Percentiles rank a stretch among this genome's conserved stretches.
Conservation (phyloP, 2,113 vertebrate genomes). For the Seriola dumerili region DNA sequence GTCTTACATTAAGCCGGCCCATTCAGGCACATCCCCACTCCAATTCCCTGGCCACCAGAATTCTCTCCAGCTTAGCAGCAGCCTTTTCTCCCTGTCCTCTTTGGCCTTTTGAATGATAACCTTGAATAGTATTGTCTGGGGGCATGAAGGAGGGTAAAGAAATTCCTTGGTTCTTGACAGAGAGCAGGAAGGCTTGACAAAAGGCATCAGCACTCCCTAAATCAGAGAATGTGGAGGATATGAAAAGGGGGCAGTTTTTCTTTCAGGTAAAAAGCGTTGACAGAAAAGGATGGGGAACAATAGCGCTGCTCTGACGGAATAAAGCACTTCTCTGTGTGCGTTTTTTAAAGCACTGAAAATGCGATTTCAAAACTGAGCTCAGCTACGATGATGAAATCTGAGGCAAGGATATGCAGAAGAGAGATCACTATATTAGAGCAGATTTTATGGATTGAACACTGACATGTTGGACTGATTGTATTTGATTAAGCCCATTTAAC, state of each 20-base stretch:
- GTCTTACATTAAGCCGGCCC: constrained; percentile 56
- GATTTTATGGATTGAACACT: constrained; percentile 56
- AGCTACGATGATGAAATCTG: constrained; percentile 64
- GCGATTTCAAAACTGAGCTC: constrained; percentile 48
- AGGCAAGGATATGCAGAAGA: constrained; percentile 43
- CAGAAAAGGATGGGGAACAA: constrained; percentile 48
- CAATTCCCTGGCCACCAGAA: constrained; percentile 65
- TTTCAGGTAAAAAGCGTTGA: constrained; percentile 72
- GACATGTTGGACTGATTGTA: constrained; percentile 60
- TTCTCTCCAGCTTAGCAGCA: constrained; percentile 60
- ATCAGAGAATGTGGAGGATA: constrained; percentile 64
- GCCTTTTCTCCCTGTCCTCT: constrained; percentile 60
- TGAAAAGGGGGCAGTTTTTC: constrained; percentile 68
- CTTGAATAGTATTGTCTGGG: constrained; percentile 81
- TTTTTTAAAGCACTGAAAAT: constrained; percentile 51
- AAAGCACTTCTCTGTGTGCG: constrained; percentile 48
- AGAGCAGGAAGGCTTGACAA: constrained; percentile 77
- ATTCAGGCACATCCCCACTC: constrained; percentile 66
- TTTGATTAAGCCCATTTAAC: constrained; percentile 57
- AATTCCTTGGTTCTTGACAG: constrained; percentile 74
- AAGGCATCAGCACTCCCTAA: constrained; percentile 69
- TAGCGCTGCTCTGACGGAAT: constrained; percentile 44
- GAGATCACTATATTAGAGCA: constrained; percentile 56
- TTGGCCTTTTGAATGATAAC: constrained; percentile 81
- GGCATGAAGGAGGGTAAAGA: constrained; percentile 68